Evolutionary conservation across 1,140 invertebrate species (phyloP), one percentile per base, ranked within the genome.

Genomic region (Hypothenemus hampei): DNA sequence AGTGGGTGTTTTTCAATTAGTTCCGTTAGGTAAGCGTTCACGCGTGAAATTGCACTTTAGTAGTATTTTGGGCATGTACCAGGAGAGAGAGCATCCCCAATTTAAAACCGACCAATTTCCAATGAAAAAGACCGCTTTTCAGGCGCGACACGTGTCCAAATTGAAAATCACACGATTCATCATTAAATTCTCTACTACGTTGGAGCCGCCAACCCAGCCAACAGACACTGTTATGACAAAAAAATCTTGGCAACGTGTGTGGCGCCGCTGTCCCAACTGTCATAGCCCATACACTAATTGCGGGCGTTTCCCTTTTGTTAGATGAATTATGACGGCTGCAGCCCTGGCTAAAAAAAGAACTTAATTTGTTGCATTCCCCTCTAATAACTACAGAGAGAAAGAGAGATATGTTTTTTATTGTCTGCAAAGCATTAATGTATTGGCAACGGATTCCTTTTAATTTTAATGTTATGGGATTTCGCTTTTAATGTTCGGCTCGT

Each of bases 41-140:
- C 43, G 22, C 43, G 23, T 48, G 45, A 48, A 48, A 48, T 48
- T 48, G 45, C 19, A 33, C 16, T 15, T 15, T 21, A 16, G n/a
- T n/a, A n/a, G n/a, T n/a, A n/a, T n/a, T n/a, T n/a, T n/a, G n/a
- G n/a, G n/a, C n/a, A n/a, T n/a, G n/a, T n/a, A n/a, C n/a, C n/a
- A n/a, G n/a, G n/a, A n/a, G n/a, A n/a, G n/a, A n/a, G n/a, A n/a
- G n/a, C n/a, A n/a, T n/a, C n/a, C n/a, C n/a, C n/a, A n/a, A n/a
- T n/a, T n/a, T n/a, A n/a, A n/a, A n/a, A n/a, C n/a, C n/a, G n/a
- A n/a, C n/a, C n/a, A n/a, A n/a, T n/a, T n/a, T n/a, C n/a, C n/a
- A n/a, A n/a, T n/a, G n/a, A n/a, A n/a, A n/a, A n/a, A n/a, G n/a
- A n/a, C n/a, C n/a, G n/a, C n/a, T 37, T 37, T 37, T 37, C 16